Evolutionary conservation across 2,888 invertebrate genomes (phyloP), one percentile per base, ranked within the genome.

Genomic region (Gastrophysa polygoni): DNA sequence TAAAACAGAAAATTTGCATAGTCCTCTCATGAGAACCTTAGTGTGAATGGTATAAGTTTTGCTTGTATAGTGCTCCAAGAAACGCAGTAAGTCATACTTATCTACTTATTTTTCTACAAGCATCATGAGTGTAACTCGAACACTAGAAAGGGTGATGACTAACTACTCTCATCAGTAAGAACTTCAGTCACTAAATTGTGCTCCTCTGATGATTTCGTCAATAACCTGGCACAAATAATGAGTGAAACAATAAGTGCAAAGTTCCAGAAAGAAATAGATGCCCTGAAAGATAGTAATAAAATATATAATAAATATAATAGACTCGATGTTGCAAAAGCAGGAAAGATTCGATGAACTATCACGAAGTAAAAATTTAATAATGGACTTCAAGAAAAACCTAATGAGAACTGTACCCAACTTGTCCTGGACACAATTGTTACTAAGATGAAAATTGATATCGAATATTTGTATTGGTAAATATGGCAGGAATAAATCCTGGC

Each of bases 381-480:
- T 38, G 38, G 38, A 38, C n/a, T 18, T 46, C 46, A 17, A 2
- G 46, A 46, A 46, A 46, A 46, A 10, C 46, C 46, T 8, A 46
- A 18, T 46, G 46, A 46, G 18, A 46, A 18, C 1, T 46, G 46
- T 21, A 7, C 20, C 18, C 46, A 18, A 38, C 38, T 21, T 46
- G 10, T 18, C 18, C 21, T 46, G 2, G 46, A 46, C n/a, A 46
- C 46, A 46, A 18, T 46, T 18, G 18, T 46, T 2, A 18, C 17
- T 46, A 46, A 46, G 18, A 46, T 46, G 46, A 18, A 46, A 1
- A 18, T 46, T 2, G 18, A 46, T 6, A 18, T 18, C 11, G 46
- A 46, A n/a, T 18, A 46, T 46, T 17, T n/a, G 46, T 20, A 46
- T 46, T 46, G 38, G 46, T 18, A 46, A 46, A 46, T 46, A 46